A percentile compares a stretch with the other conserved stretches of the same genome.
phyloP scores from a whole-genome alignment of 1,140 invertebrate genomes.

The Drosophila novamexicana region DNA sequence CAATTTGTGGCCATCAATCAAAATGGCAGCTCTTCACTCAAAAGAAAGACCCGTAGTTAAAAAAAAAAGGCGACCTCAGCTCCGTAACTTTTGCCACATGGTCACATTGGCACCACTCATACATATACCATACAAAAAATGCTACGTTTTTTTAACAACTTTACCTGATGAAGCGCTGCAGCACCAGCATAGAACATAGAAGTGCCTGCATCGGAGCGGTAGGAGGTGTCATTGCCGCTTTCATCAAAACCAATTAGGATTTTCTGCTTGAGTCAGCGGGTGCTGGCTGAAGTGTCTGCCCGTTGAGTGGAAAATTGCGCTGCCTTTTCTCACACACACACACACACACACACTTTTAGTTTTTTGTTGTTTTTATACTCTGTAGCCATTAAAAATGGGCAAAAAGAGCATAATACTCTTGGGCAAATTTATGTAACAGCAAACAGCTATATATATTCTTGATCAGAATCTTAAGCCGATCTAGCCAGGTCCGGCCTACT shows the following conservation, averaged over 20 bases:
- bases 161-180: constrained; percentile 75
- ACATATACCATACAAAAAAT: too few relatives aligned
- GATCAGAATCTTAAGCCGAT: too few relatives aligned
- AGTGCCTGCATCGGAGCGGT: constrained; percentile 17
- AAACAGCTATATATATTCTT: too few relatives aligned
- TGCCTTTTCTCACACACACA: constrained; percentile 36
- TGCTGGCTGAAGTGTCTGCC: constrained; percentile 31
- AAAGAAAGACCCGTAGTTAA: constrained; percentile 31
- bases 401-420: too few relatives aligned
- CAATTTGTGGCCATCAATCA: constrained; percentile 80
- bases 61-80: constrained; percentile 19
- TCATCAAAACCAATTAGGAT: constrained; percentile 83
- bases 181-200: constrained; percentile 48
- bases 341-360: background rate
- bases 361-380: too few relatives aligned
- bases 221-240: constrained; percentile 67
- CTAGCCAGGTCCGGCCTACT: too few relatives aligned
- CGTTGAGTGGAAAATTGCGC: constrained; percentile 74
- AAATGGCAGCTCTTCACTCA: constrained; percentile 55
- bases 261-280: constrained; percentile 69
- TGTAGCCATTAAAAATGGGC: too few relatives aligned
- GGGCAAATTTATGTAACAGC: too few relatives aligned
- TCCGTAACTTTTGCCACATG: constrained; percentile 71
- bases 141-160: constrained; percentile 48
- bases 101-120: constrained; percentile 47